Evolutionary conservation across 2,113 vertebrate genomes (phyloP).

Genomic region (Cyprinodon brontotheroides): DNA sequence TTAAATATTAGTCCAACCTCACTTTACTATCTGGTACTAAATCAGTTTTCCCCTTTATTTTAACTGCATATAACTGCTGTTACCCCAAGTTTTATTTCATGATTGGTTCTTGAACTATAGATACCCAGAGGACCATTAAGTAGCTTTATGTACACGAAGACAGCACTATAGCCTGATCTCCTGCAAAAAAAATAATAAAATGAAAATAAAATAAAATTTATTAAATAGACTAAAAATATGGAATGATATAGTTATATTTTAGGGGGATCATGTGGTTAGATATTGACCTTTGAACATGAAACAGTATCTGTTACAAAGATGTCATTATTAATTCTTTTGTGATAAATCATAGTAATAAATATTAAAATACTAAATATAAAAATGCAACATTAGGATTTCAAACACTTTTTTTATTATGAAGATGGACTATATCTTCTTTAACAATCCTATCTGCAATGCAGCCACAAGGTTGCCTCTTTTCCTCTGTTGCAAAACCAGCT

Average conservation of each 20-base stretch:
- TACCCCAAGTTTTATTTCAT: neutral
- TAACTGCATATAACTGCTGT: constrained; percentile 10
- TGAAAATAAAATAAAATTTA: no score
- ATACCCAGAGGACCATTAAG: constrained; percentile 15
- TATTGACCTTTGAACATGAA: neutral
- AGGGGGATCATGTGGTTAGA: neutral
- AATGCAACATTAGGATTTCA: neutral
- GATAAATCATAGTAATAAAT: no score
- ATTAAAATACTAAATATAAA: neutral
- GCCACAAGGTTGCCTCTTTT: neutral
- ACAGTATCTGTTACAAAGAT: neutral
- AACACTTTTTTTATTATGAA: neutral
- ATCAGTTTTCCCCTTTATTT: neutral
- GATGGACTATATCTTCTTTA: neutral
- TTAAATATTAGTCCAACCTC: constrained; percentile 11
- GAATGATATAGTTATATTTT: neutral
- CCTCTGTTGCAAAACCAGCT: neutral
- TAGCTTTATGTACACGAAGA: neutral
- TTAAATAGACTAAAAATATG: constrained; percentile 1
- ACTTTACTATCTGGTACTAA: neutral
- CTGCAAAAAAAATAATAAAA: no score
- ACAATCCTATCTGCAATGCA: neutral
- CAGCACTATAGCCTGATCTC: neutral
- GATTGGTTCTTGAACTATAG: neutral
- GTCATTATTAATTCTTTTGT: no score